Evolutionary conservation across 2,113 vertebrate species (phyloP).

Genomic region (Lonchura striata): DNA sequence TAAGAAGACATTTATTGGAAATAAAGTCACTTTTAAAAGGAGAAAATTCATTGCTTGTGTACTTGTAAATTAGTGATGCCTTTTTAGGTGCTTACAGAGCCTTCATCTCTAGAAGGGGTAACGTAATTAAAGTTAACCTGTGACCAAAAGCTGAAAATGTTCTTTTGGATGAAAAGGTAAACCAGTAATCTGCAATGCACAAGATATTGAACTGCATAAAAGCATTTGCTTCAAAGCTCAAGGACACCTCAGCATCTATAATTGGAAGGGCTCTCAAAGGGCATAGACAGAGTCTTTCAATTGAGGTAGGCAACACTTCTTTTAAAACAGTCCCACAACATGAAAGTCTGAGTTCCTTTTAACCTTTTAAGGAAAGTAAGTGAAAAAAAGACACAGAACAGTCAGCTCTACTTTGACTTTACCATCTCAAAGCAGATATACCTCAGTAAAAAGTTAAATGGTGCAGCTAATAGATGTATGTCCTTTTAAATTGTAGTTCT

Average conservation of each 20-base stretch:
- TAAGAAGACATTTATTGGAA: not conserved
- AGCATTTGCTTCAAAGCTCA: slow-evolving; percentile 26
- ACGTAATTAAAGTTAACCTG: slow-evolving; percentile 1
- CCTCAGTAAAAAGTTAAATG: not conserved
- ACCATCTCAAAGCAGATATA: not conserved
- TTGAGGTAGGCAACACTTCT: not conserved
- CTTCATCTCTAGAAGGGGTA: not conserved
- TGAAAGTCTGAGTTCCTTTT: not conserved
- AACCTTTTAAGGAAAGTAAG: not conserved
- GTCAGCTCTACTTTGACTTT: not conserved
- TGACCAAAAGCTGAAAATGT: slow-evolving; percentile 23
- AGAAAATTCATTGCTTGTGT: not conserved
- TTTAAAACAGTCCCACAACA: not conserved
- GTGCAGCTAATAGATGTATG: not conserved
- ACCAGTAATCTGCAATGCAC: not conserved
- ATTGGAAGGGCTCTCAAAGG: slow-evolving; percentile 32
- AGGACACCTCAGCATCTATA: slow-evolving; percentile 6
- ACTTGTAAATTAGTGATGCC: not conserved
- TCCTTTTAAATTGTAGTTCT: not conserved
- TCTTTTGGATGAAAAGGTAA: not conserved
- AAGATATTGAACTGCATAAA: not conserved
- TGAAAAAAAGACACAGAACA: not conserved
- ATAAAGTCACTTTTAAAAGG: not conserved
- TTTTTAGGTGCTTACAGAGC: not conserved
- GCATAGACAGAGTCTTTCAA: not conserved